These are phyloP conservation scores for Crotophaga sulcirostris DNA, from an alignment of 2,113 vertebrate species.

Conservation along the genomic window DNA sequence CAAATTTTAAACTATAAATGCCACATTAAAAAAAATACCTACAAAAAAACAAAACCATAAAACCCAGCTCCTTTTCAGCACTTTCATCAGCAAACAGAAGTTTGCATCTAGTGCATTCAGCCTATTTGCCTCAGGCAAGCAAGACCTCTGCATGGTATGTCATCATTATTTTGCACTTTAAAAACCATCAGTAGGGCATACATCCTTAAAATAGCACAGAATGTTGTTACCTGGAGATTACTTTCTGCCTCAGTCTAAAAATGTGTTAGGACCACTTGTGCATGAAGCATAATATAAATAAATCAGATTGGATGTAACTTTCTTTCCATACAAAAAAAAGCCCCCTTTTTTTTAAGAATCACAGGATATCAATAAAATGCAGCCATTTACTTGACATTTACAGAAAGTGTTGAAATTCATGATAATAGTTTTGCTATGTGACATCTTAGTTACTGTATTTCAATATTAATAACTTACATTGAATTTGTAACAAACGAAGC, in stretches of 20 bases:
- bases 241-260: constrained; percentile 21
- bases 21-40: neutral
- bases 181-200: constrained; percentile 33
- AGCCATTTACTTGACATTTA: too few relatives aligned
- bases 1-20: neutral
- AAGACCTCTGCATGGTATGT: constrained; percentile 43
- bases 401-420: too few relatives aligned
- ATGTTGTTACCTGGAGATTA: constrained; percentile 42
- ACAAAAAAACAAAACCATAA: neutral
- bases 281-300: neutral
- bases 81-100: constrained; percentile 43
- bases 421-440: neutral
- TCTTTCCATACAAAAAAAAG: neutral
- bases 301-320: neutral
- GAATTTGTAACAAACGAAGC: neutral
- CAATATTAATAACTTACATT: neutral
- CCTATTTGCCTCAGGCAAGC: constrained; percentile 53
- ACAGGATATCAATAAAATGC: neutral
- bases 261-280: neutral
- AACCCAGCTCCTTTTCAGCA: neutral
- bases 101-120: constrained; percentile 1
- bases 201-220: constrained; percentile 50
- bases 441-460: neutral
- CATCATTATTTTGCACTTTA: constrained; percentile 61
- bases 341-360: neutral